Base-by-base conservation (phyloP, 2,888 invertebrate genomes). In the Galeruca laticollis region DNA sequence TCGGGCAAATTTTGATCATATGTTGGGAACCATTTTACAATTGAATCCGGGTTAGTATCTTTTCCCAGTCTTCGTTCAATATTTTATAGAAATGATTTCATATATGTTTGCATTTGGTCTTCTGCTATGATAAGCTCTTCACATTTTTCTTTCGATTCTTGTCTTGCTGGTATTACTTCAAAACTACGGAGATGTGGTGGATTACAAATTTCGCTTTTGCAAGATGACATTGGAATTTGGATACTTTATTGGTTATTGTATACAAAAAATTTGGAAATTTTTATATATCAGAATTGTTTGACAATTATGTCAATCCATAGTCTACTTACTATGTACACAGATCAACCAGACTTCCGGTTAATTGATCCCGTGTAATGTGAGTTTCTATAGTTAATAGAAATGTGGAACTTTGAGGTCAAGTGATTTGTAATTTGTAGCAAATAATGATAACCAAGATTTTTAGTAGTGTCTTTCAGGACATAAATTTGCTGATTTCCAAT, bases 1-100 rank as follows among this genome's bases (percentile, higher is more conserved):
- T 96, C 94, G 31, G 98, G 98, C 77, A 98, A 89, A 86, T 96
- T 93, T 85, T 97, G 94, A 60, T 99, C 98, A 84, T 96, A 99
- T 8, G 98, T 98, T 60, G 95, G 93, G 86, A 94, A 97, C 88
- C 98, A 98, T 87, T 98, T 98, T 68, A 98, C 93, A 80, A 92
- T 91, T 26, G 98, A 89, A 60, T 88, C 87, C 0, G 89, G 87
- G 83, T 97, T 94, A 26, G 93, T 93, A 51, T 91, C 90, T 84
- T 91, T 94, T 47, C 89, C 88, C 56, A 98, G 89, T 15, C 98
- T 98, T 78, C 90, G 90, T 40, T 93, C 87, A 76, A 98, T 89
- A 82, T 95, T 94, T 59, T 90, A 88, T 77, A 92, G 87, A 79
- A 98, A 90, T 79, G 90, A 89, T 77, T 88, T 89, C 90, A 93